phyloP scores from a whole-genome alignment of 2,888 invertebrate species.

The Campaea margaritaria region DNA sequence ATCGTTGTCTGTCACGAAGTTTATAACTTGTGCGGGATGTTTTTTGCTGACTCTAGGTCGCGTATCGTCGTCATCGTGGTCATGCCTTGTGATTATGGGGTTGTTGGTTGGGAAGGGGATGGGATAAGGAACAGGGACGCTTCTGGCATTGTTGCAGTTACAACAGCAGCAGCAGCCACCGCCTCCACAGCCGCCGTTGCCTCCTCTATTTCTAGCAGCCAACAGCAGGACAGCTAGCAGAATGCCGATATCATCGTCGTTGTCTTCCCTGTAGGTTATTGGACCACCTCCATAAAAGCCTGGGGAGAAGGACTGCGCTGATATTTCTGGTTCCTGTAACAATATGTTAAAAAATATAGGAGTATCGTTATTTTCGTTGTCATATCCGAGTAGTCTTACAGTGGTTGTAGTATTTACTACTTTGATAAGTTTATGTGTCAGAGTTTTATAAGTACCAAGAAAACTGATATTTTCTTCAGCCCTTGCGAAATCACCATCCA shows the following conservation, averaged over 20 bases:
- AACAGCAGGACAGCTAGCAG: constrained; percentile 62
- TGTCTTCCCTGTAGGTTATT: constrained; percentile 43
- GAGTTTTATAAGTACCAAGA: no score
- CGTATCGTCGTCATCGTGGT: constrained; percentile 29
- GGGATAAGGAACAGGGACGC: constrained; percentile 65
- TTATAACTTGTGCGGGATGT: constrained; percentile 35
- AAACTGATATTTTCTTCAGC: no score
- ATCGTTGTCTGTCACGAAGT: constrained; percentile 36
- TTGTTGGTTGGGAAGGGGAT: constrained; percentile 64
- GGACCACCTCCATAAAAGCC: constrained; percentile 51
- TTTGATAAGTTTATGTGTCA: not conserved
- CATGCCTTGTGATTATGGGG: constrained; percentile 49
- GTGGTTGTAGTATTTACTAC: no score
- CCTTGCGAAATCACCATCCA: no score
- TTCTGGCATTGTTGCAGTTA: constrained; percentile 48
- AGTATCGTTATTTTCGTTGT: no score
- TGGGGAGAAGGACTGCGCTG: constrained; percentile 45
- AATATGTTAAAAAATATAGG: no score
- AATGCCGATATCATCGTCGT: constrained; percentile 62
- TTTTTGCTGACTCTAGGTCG: constrained; percentile 8
- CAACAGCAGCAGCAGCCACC: constrained; percentile 50
- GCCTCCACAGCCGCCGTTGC: constrained; percentile 33
- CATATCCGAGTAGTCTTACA: no score
- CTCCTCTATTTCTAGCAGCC: constrained; percentile 54
- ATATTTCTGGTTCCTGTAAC: constrained; percentile 52